Conservation (phyloP, 2,888 invertebrate species). For the Megalurothrips usitatus region DNA sequence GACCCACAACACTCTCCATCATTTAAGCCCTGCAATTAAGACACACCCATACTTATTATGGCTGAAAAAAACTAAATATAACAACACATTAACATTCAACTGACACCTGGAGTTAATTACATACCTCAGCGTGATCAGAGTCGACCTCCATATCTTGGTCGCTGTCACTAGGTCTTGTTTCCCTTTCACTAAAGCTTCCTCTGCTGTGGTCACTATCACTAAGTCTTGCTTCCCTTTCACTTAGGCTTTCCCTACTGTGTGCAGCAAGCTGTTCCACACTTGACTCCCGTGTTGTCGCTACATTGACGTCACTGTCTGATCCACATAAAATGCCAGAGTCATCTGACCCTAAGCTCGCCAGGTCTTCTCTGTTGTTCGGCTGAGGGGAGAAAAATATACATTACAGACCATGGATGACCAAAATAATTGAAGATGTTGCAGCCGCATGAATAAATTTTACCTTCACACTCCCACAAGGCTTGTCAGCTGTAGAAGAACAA, state of each 20-base stretch:
- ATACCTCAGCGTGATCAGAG: constrained; percentile 8
- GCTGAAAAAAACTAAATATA: background rate
- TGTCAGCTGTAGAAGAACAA: constrained; percentile 29
- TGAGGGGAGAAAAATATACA: constrained; percentile 19
- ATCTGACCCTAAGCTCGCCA: constrained; percentile 66
- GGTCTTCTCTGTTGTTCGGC: constrained; percentile 48
- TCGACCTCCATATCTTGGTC: constrained; percentile 11
- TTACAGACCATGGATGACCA: background rate
- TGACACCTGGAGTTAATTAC: no score
- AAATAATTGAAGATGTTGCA: background rate
- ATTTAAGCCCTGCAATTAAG: background rate
- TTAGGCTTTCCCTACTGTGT: constrained; percentile 35
- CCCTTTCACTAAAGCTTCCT: constrained; percentile 11
- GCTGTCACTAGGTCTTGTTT: background rate
- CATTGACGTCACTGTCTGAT: constrained; percentile 45
- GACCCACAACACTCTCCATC: constrained; percentile 44
- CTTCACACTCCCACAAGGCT: background rate
- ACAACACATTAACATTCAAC: background rate
- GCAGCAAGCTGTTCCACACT: constrained; percentile 34
- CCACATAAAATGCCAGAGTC: constrained; percentile 72
- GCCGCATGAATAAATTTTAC: background rate
- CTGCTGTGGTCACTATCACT: constrained; percentile 22
- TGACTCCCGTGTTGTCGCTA: constrained; percentile 18
- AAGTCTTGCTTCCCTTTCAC: background rate
- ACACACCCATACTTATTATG: background rate